phyloP scores from a whole-genome alignment of 2,888 invertebrate genomes.

The Steinernema scapterisci region DNA sequence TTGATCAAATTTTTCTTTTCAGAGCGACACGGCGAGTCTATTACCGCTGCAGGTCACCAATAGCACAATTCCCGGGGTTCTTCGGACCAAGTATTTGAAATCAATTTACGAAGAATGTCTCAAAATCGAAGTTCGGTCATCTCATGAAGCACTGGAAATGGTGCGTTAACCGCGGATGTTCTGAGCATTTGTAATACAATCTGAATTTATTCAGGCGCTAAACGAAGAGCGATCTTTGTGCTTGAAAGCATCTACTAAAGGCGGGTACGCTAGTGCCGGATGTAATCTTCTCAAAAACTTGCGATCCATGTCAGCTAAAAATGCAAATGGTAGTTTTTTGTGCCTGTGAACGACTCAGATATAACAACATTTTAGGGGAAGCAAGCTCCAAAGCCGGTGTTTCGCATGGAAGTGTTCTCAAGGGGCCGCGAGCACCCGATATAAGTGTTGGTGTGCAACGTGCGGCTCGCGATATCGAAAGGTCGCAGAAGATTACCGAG shows the following conservation, averaged over 20 bases:
- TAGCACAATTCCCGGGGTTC: background rate
- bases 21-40: background rate
- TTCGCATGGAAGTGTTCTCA: constrained; percentile 49
- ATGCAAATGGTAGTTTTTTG: no score
- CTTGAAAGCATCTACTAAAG: constrained; percentile 39
- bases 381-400: constrained; percentile 25
- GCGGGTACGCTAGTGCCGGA: constrained; percentile 41
- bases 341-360: background rate
- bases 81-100: background rate
- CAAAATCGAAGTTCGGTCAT: background rate
- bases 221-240: constrained; percentile 48
- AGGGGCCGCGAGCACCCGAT: constrained; percentile 42
- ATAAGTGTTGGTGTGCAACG: constrained; percentile 43
- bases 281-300: constrained; percentile 38
- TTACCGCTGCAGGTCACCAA: background rate
- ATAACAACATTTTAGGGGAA: background rate
- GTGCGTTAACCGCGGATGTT: background rate
- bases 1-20: background rate
- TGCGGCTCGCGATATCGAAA: constrained; percentile 13
- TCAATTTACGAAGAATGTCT: background rate
- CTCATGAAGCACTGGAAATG: constrained; percentile 4
- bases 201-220: constrained; percentile 41
- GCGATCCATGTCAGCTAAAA: constrained; percentile 30
- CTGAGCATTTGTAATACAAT: background rate
- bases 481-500: constrained; percentile 40